Base-by-base conservation (phyloP, 2,113 vertebrate genomes). In the Amblyopsis rosae region DNA sequence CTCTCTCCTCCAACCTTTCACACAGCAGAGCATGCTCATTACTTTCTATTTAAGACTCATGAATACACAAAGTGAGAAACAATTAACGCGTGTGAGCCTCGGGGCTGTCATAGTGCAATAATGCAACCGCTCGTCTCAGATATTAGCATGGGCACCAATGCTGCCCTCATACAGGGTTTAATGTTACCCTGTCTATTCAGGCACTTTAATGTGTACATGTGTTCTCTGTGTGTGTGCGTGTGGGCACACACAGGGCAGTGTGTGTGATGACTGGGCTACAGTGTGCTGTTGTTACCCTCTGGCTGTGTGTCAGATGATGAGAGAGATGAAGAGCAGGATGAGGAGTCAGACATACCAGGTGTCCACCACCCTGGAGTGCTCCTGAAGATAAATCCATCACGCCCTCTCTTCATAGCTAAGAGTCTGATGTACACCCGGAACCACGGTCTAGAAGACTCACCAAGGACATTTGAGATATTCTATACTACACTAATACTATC, bases 211-310 rank as follows among this genome's bases (percentile, higher is more conserved):
- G 26, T 26, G 12, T 62, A 35, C 61, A 12, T 41, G 12, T 58
- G 9, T 10, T 45, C 10, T 59, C 6, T 74, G 41, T 66, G 0
- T 69, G 3, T 62, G 5, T 19, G 15, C 19, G 9, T 50, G 47
- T 74, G 16, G 72, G 26, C 8, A 49, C 64, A 62, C 65, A 80
- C 82, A 92, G 94, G 93, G 94, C 33, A 91, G 90, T 9, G 85
- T 92, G 3, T 90, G 90, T 63, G 92, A 93, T 54, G 94, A 91
- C 85, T 90, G 93, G 92, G 78, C 91, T 49, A 81, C 70, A 0
- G 87, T 92, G 72, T 86, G 64, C 8, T 91, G 92, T 89, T 95
- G 93, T 78, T 95, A 95, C 91, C 92, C 88, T 9, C 82, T 93
- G 67, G 92, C 94, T 70, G 68, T 94, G 15, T 92, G 93, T 82